Conservation (phyloP, 1,140 invertebrate species). For the Triops cancriformis region DNA sequence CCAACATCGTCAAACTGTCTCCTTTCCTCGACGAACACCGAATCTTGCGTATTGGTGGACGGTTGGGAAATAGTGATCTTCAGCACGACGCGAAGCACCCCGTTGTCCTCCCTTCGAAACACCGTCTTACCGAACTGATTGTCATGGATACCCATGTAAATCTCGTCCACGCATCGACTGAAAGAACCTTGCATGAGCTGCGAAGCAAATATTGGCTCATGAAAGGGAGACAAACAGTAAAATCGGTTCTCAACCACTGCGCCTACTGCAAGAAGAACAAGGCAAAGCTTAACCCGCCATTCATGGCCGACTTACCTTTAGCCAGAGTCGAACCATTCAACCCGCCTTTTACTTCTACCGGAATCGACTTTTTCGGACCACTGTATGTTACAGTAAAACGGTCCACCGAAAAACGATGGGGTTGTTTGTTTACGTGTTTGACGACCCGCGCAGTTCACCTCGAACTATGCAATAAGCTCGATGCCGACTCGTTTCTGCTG, state of each 20-base stretch:
- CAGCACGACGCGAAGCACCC: conserved; percentile 38
- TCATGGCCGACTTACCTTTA: too few relatives aligned
- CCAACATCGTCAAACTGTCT: conserved; percentile 27
- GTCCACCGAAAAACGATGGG: too few relatives aligned
- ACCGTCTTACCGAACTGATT: conserved; percentile 27
- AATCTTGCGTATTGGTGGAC: conserved; percentile 39
- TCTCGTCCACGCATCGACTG: conserved; percentile 2
- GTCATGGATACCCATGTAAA: background rate
- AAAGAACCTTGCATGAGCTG: conserved; percentile 19
- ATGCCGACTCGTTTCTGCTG: conserved; percentile 31
- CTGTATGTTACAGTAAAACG: too few relatives aligned
- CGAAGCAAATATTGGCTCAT: conserved; percentile 26
- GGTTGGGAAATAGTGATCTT: conserved; percentile 35
- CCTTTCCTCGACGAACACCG: too few relatives aligned
- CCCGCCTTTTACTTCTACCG: conserved; percentile 18
- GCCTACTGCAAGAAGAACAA: conserved; percentile 26
- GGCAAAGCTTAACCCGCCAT: conserved; percentile 21
- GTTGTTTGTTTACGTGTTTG: conserved; percentile 40
- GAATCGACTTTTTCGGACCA: conserved; percentile 28
- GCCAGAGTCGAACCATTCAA: background rate
- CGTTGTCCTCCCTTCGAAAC: conserved; percentile 36
- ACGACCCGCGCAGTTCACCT: conserved; percentile 41
- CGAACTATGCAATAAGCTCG: conserved; percentile 31
- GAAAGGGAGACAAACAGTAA: background rate
- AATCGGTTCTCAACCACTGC: too few relatives aligned